phyloP scores from a whole-genome alignment of 2,888 invertebrate species.

The Nebria brevicollis region DNA sequence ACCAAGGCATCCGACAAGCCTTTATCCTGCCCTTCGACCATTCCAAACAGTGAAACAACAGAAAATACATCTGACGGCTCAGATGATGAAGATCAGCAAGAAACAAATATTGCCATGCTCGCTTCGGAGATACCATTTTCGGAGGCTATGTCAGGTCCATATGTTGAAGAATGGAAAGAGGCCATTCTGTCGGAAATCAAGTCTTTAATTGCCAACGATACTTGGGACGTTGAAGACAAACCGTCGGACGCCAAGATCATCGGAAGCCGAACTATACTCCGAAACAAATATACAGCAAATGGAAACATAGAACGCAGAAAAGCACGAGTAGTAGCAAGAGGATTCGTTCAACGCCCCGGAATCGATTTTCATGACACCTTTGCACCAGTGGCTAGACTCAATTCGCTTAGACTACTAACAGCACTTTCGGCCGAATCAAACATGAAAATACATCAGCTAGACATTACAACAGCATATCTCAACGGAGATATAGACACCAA shows the following conservation, averaged over 20 bases:
- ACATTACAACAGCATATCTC: conserved; percentile 35
- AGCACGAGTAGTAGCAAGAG: too few relatives aligned
- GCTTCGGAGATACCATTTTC: conserved; percentile 31
- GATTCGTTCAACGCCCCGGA: too few relatives aligned
- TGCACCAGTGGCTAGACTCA: conserved; percentile 13
- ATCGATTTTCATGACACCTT: too few relatives aligned
- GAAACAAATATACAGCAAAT: too few relatives aligned
- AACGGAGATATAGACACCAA: conserved; percentile 47
- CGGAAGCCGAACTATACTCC: too few relatives aligned
- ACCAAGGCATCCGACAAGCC: background rate
- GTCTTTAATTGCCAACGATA: conserved; percentile 31
- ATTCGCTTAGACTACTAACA: conserved; percentile 18
- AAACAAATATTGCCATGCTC: conserved; percentile 3
- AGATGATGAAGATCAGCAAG: background rate
- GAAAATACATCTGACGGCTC: background rate
- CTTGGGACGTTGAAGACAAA: conserved; percentile 42
- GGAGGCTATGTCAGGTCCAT: conserved; percentile 39
- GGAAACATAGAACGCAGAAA: too few relatives aligned
- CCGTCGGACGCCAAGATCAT: background rate
- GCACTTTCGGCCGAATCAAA: conserved; percentile 30
- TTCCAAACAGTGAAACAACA: background rate
- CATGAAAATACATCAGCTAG: conserved; percentile 46
- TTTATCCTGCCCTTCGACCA: background rate
- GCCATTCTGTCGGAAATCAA: conserved; percentile 27
- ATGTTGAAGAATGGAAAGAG: conserved; percentile 46